Base-by-base conservation (phyloP, 2,797 vertebrate species). In the Scomberomorus guttatus region DNA sequence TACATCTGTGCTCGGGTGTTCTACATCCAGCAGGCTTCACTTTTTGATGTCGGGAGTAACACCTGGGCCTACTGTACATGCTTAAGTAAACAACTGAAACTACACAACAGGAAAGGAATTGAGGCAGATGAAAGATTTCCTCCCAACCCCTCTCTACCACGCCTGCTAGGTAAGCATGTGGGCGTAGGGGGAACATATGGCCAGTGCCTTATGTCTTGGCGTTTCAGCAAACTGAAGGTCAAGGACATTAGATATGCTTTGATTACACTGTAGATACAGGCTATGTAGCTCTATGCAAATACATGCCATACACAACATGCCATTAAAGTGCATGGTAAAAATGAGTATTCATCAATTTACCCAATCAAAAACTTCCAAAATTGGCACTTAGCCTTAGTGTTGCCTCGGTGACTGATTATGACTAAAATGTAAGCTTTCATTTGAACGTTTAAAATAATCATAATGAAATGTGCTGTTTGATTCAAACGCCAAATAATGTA, bases 61-160 rank as follows among this genome's bases (percentile, higher is more conserved):
- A 77, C 77, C 69, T 82, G 65, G 15, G 25, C 18, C 42, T 22
- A 17, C 50, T 22, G 18, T 7, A 51, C 14, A 11, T 34, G 42
- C 55, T 65, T 32, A 74, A 69, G 54, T 24, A 37, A 6, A 65
- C 17, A 52, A 39, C 25, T 57, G 25, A 60, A 72, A 61, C 54
- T 18, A 42, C 25, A 82, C 52, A 68, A 63, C 57, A 44, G 65
- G 52, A 11, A 71, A 75, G 61, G 75, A 84, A 62, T 46, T 66
- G 0, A 18, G 17, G 52, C 48, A 27, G 46, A 83, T 78, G 46
- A 80, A 82, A 81, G 74, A 74, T 59, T 77, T 78, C 74, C 79
- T 59, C 4, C 69, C 10, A 9, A 13, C 58, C 14, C 7, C 15
- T 63, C 7, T 2, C 15, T 46, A 13, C 58, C 25, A 27, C 12